Evolutionary conservation across 2,113 vertebrate species (phyloP), one percentile per base, ranked within the genome.

Genomic region (Lepus americanus): DNA sequence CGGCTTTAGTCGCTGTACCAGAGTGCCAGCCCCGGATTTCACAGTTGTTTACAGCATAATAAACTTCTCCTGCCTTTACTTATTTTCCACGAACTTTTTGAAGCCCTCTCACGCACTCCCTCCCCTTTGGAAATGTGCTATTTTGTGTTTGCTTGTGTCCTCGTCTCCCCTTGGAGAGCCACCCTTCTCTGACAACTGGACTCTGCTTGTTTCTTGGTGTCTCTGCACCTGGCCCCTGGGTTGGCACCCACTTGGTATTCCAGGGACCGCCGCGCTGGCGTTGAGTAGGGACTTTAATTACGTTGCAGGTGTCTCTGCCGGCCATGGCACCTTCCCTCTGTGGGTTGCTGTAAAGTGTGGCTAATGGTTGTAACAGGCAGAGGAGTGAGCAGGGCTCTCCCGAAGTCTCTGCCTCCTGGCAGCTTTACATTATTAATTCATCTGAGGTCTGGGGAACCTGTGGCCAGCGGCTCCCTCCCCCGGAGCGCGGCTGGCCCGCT

Each of bases 371-470:
- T 88, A 90, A 87, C 95, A 84, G 95, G 85, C 95, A 95, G 95
- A 97, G 94, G 96, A 97, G 98, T 19, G 69, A 95, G 92, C 59
- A 92, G 69, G 77, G 36, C 25, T 83, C 73, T 96, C 97, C 95
- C 92, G 80, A 97, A 92, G 55, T 83, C 59, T 96, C 77, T 66
- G 14, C 82, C 33, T 95, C 89, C 55, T 87, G 94, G 94, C 27
- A 90, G 96, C 97, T 98, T 98, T 98, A 96, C 97, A 78, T 95
- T 61, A 93, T 92, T 97, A 90, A 82, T 97, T 97, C 96, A 95
- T 95, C n/a, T 93, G 97, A 97, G 94, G 96, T 97, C 87, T 39
- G 29, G 53, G 93, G 94, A 97, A 97, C 97, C 92, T 95, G 51
- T 91, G 95, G 90, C 51, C 82, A n/a, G 31, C 91, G 61, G 69